Conservation (phyloP, 2,113 vertebrate species). For the Mobula hypostoma region DNA sequence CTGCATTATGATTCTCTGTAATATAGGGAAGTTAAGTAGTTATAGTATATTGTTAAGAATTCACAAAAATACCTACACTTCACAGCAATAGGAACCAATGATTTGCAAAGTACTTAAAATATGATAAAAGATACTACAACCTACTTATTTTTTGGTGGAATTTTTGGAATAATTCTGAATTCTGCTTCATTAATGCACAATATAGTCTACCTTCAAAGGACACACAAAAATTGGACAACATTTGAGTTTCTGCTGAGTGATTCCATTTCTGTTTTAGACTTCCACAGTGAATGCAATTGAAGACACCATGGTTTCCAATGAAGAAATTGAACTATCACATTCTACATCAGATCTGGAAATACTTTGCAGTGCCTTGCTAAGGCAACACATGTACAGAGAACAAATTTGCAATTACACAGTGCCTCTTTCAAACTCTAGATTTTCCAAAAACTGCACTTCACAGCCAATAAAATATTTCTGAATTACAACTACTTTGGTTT, state of each 20-base stretch:
- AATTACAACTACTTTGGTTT: neutral
- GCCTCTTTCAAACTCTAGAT: no score
- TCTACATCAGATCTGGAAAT: neutral
- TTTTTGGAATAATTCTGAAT: neutral
- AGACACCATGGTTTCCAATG: neutral
- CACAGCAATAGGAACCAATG: neutral
- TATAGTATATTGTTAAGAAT: neutral
- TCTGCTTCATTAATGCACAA: neutral
- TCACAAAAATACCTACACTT: neutral
- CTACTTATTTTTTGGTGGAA: neutral
- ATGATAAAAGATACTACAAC: neutral
- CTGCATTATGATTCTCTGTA: neutral
- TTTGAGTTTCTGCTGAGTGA: neutral
- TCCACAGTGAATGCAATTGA: neutral
- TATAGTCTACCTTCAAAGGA: neutral
- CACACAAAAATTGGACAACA: neutral
- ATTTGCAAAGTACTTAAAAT: neutral
- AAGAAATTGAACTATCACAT: neutral
- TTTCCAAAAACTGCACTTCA: neutral
- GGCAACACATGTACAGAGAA: no score
- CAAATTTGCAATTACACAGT: no score
- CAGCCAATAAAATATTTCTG: neutral
- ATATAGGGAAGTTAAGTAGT: neutral
- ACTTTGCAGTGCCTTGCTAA: neutral
- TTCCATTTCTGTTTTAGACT: neutral